Evolutionary conservation across 1,140 invertebrate genomes (phyloP), one percentile per base, ranked within the genome.

Genomic region (Brachionus plicatilis): DNA sequence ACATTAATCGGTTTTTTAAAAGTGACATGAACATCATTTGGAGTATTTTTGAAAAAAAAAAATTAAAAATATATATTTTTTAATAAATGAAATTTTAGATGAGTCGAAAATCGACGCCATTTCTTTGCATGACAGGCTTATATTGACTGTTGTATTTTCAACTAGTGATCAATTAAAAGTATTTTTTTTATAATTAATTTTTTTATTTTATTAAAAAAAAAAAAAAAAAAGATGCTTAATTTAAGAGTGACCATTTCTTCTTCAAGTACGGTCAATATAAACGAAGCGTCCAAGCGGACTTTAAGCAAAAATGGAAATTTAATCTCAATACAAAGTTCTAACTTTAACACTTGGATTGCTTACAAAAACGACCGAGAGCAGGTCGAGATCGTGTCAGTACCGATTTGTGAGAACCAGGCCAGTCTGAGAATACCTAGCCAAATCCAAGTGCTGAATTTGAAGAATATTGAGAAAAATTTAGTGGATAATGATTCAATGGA

Each of bases 261-360:
- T 24, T 50, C 20, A 27, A 76, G 53, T 50, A 20, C 8, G 3
- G 41, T 76, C 41, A 53, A 17, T 37, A 76, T 76, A 12, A 76
- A 76, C 24, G 45, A 76, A 50, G 24, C 50, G 4, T 76, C 72
- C 43, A 53, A 76, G 27, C 43, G 72, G 11, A 50, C 72, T 27
- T 14, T 76, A 11, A 37, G 3, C 24, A 76, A 76, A 50, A 50
- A 33, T 50, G 72, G 72, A 20, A 24, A 76, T 12, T 50, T 76
- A 12, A 50, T 76, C 1, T 47, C 41, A 50, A 50, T 76, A 27
- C 72, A 76, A 27, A 47, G 17, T 11, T 53, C 72, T 29, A 76
- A 76, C 27, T 76, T 76, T 76, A 76, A 76, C 20, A 76, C 72
- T 14, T 76, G 72, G 72, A 76, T 76, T 50, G 27, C 43, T 20